A percentile compares a stretch with the other conserved stretches of the same genome.
These are phyloP conservation scores for Nyctalus aviator DNA, from an alignment of 2,797 vertebrate genomes.

Conservation along the genomic window DNA sequence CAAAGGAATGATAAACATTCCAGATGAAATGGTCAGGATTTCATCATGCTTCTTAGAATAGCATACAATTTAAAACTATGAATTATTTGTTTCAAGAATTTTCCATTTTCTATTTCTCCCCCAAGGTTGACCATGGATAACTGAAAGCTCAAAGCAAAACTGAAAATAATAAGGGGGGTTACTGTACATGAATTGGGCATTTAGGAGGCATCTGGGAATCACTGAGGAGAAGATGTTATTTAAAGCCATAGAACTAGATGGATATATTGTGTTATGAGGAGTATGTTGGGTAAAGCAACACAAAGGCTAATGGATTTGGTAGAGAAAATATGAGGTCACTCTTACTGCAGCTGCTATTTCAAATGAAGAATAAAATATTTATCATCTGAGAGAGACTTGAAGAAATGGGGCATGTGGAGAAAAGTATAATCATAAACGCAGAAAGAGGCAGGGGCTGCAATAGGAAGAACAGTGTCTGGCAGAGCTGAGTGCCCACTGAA, in stretches of 20 bases:
- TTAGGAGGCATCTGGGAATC: background rate
- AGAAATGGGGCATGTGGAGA: background rate
- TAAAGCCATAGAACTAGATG: background rate
- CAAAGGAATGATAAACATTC: background rate
- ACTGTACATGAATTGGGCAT: background rate
- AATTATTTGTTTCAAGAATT: background rate
- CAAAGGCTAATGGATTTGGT: background rate
- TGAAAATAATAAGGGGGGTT: background rate
- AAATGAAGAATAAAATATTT: slow-evolving; percentile 38
- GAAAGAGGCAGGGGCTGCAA: background rate
- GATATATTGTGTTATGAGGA: background rate
- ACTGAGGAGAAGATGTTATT: background rate
- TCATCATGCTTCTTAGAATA: background rate
- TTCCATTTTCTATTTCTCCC: background rate
- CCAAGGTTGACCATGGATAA: background rate
- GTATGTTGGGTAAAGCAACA: background rate
- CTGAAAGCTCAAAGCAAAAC: background rate
- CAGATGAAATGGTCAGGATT: background rate
- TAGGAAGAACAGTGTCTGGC: background rate
- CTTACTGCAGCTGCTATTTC: background rate
- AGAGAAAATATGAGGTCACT: background rate
- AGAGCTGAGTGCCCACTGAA: background rate
- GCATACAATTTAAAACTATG: background rate
- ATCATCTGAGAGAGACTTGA: background rate
- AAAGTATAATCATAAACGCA: background rate